Base-by-base conservation (phyloP, 2,888 invertebrate species). In the Tetanocera ferruginea region DNA sequence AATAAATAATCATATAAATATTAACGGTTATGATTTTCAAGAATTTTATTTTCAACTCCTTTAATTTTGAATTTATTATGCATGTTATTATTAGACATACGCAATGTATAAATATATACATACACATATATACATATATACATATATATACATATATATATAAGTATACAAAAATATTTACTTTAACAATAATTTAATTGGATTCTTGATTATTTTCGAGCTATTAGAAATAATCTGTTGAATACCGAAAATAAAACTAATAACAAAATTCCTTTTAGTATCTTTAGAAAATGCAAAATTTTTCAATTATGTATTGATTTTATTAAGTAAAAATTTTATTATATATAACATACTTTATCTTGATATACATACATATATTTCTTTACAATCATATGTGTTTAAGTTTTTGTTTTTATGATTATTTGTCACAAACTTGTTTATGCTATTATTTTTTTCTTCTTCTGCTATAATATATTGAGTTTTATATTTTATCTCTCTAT, bases 281-380 rank as follows among this genome's bases (percentile, higher is more conserved):
- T 19, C 14, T 74, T 49, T 74, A 81, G 78, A 64, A 57, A 80
- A 78, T 57, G 76, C 72, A 77, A 75, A 78, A 74, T 76, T 78
- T 80, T 76, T 43, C 43, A 69, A 76, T 75, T 77, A n/a, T n/a
- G n/a, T n/a, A 62, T 77, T 64, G 72, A 37, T 66, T 66, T 0
- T 80, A 78, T 74, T 69, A 57, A 55, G 57, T 73, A 73, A 67
- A 37, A 60, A 43, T 49, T 43, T 66, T 17, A 9, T n/a, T 51
- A 64, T 51, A 51, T 67, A 51, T 51, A 5, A 76, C 55, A 76
- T 34, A 25, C 23, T 69, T 55, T 37, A 0, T 17, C 9, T 66
- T n/a, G 28, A 75, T 43, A 14, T 80, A 76, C 80, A 81, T 83
- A 76, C 31, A 74, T 76, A 76, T 74, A 85, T 67, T 19, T 76